Evolutionary conservation across 2,113 vertebrate genomes (phyloP), one percentile per base, ranked within the genome.

Genomic region (Ondatra zibethicus): DNA sequence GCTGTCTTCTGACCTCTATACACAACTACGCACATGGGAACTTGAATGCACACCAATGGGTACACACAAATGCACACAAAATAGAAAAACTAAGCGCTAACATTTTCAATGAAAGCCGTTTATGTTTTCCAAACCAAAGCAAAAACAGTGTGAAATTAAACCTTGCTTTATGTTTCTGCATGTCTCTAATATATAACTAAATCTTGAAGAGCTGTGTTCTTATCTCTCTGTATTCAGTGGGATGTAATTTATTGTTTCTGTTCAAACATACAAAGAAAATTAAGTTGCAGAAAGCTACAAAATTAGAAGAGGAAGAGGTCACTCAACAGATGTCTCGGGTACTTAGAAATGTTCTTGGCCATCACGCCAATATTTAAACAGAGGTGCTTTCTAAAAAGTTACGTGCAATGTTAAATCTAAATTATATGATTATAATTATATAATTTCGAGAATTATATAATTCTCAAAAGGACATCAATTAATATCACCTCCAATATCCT

Each of bases 191-290:
- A 16, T 88, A 39, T 85, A 16, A 2, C 17, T 85, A 92, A 89
- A 66, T n/a, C 78, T 78, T 89, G n/a, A 36, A 88, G 55, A 58
- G 5, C 7, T 95, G 12, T 6, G 1, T 66, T 92, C 61, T 92
- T 39, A 66, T 88, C 5, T 65, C 39, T 82, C 39, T 82, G 31
- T 63, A 82, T 88, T 87, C 58, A 82, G 19, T 82, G 27, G 65
- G 13, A 66, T 78, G 21, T 93, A 47, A 87, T 85, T 19, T 77
- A 5, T 61, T 73, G 31, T 87, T 92, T 86, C 47, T 39, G 2
- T 65, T 80, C n/a, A 96, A 63, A 16, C 65, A 82, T 76, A 65
- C 68, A 52, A 89, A 94, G 80, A 92, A 80, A 94, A 92, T 42
- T 70, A 3, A 13, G 73, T 14, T 55, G 81, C n/a, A 19, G 42